phyloP scores from a whole-genome alignment of 2,113 vertebrate species.

The Saguinus midas region DNA sequence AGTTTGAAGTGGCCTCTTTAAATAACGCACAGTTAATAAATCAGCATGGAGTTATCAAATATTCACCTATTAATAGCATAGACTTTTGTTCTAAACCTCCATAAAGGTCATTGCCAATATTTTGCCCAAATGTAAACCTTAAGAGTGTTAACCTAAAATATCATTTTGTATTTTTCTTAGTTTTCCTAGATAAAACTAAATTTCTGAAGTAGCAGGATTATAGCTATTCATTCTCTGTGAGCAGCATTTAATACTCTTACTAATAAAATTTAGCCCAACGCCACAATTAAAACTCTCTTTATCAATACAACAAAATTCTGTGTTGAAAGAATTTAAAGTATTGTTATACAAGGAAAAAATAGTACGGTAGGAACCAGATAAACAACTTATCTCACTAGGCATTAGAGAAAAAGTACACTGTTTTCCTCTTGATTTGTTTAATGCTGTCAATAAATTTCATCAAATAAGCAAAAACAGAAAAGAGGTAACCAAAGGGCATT shows the following conservation, averaged over 20 bases:
- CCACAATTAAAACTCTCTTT: conserved; percentile 24
- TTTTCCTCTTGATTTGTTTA: conserved; percentile 24
- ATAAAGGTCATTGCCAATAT: neutral
- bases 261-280: conserved; percentile 5
- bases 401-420: neutral
- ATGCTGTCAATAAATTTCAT: neutral
- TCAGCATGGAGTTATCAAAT: neutral
- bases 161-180: neutral
- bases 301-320: conserved; percentile 39
- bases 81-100: neutral
- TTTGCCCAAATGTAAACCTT: neutral
- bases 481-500: neutral
- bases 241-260: neutral
- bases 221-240: neutral
- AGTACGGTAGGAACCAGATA: neutral
- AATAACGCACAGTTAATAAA: neutral
- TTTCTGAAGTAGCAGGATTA: conserved; percentile 27
- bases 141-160: neutral
- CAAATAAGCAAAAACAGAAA: neutral
- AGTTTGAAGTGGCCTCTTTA: neutral
- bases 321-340: conserved; percentile 22
- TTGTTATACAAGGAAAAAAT: neutral
- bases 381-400: neutral
- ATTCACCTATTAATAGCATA: neutral
- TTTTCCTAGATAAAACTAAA: conserved; percentile 4